Evolutionary conservation across 2,113 vertebrate species (phyloP), one percentile per base, ranked within the genome.

Genomic region (Lepisosteus oculatus): DNA sequence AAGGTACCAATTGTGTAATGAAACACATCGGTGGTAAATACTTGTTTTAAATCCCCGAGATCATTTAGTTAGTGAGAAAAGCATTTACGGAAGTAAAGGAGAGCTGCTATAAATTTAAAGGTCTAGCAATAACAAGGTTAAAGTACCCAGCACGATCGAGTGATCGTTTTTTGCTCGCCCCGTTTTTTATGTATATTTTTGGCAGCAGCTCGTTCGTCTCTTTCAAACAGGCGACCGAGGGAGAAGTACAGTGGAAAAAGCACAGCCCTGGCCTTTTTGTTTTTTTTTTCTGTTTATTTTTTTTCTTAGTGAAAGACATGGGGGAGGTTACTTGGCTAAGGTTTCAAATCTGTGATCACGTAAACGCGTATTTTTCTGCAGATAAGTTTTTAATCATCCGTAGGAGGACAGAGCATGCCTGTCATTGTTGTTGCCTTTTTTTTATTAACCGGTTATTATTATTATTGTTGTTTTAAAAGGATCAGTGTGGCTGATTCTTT

Each of bases 241-340:
- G 8, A 43, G 55, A 13, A 45, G n/a, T 64, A 9, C 9, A 61
- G n/a, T 68, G 59, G 43, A 74, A 74, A 74, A 65, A 66, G 66
- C 29, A 5, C 56, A 61, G 44, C 43, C n/a, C 72, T 74, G 72
- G 68, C 61, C 66, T 68, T 74, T 56, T 47, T 62, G 42, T 73
- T 47, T 75, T 43, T 72, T 72, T 67, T 67, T 43, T 71, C 41
- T 79, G 76, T 81, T 81, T 72, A 66, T 72, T 54, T 82, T 81
- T 80, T 80, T 79, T 76, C 51, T 8, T 64, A 75, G 74, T 77
- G 76, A 79, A 79, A 78, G 77, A 76, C 77, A 76, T 72, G 78
- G 69, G 77, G 79, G 74, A 78, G 71, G 75, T 77, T 66, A 76
- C 66, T 71, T 78, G 78, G 72, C 66, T 65, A 72, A 71, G 68